phyloP scores from a whole-genome alignment of 2,888 invertebrate species.

The Thymelicus lineola region DNA sequence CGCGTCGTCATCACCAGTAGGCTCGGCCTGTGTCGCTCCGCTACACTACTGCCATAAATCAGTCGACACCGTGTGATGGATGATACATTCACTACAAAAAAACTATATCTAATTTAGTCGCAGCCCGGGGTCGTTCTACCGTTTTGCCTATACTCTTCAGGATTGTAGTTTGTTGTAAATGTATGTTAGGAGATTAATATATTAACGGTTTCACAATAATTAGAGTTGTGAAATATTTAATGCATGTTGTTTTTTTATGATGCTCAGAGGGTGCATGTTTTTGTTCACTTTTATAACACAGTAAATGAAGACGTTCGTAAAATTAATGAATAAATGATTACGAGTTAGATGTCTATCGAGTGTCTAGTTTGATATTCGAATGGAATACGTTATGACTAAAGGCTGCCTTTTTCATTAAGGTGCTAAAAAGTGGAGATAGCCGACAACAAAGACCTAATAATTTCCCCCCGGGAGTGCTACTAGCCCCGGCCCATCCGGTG shows the following conservation, averaged over 20 bases:
- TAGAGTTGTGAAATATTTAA: no score
- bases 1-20: constrained; percentile 76
- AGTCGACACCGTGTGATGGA: constrained; percentile 75
- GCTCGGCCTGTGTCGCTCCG: constrained; percentile 70
- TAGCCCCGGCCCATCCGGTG: constrained; percentile 66
- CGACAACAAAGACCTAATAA: constrained; percentile 63
- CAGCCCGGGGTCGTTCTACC: constrained; percentile 6
- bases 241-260: no score
- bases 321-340: no score
- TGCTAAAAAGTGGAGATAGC: constrained; percentile 57
- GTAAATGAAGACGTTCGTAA: no score
- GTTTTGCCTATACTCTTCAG: not conserved
- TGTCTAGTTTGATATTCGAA: not conserved
- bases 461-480: constrained; percentile 60
- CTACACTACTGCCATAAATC: constrained; percentile 76
- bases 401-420: constrained; percentile 54
- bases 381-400: constrained; percentile 15
- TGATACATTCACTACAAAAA: constrained; percentile 68
- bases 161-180: not conserved
- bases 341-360: no score
- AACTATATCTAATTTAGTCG: constrained; percentile 50
- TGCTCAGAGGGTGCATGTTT: no score
- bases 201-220: no score
- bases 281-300: no score
- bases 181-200: not conserved